Base-by-base conservation (phyloP, 1,140 invertebrate species). In the Drusus annulatus region DNA sequence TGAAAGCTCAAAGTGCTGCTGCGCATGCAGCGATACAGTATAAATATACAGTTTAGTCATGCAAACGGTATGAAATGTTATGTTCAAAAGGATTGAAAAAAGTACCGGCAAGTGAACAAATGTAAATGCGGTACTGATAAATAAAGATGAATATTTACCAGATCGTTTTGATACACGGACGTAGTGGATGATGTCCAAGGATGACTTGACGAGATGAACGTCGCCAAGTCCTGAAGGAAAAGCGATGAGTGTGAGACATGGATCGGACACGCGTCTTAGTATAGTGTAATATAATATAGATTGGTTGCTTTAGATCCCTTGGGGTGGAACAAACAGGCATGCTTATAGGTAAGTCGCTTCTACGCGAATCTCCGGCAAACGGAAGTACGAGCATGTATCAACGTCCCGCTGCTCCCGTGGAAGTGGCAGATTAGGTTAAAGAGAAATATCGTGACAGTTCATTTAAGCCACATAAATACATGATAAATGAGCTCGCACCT, bases 191-290 rank as follows among this genome's bases (percentile, higher is more conserved):
- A 82, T 63, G 78, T 71, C 78, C 81, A 82, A 73, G 78, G 81
- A 77, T 82, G 78, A 79, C 78, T 82, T 82, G 81, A 82, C 81
- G 81, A 80, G 78, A 82, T 82, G 78, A 71, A 76, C 58, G 81
- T 82, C 78, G 81, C 81, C 81, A 82, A 79, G 78, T 82, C 81
- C 81, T 82, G 81, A 74, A 75, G 81, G 81, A 82, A 82, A 82
- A 82, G 79, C 63, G 81, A 68, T 76, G 71, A 80, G 65, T 51
- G 80, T 82, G 81, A 82, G 81, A 52, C 77, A 79, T 74, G 69
- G 78, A 63, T 74, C 69, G 78, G 78, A 79, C 19, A 51, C 69
- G 78, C 78, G 78, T 17, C 31, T 36, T 54, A n/a, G n/a, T n/a
- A n/a, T n/a, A n/a, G n/a, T n/a, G 5, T 13, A 45, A 10, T 45